phyloP scores from a whole-genome alignment of 2,797 vertebrate genomes.

The Myotis planiceps region DNA sequence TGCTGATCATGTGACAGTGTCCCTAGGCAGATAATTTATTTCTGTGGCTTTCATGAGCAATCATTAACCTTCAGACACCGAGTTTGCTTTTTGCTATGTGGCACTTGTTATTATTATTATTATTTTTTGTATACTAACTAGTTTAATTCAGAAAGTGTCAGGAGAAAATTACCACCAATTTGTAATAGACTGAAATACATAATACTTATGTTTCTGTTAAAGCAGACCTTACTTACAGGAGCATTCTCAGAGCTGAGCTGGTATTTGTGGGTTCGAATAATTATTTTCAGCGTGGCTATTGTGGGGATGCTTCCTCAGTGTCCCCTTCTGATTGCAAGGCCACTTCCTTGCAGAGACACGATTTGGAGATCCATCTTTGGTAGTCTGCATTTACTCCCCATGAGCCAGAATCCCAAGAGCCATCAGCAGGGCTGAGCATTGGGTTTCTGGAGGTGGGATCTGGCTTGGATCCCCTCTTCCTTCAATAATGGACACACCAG shows the following conservation, averaged over 20 bases:
- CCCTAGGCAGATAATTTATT: conserved; percentile 92
- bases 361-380: conserved; percentile 77
- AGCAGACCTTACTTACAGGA: conserved; percentile 83
- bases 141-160: conserved; percentile 89
- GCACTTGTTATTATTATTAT: conserved; percentile 85
- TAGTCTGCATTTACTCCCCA: conserved; percentile 13
- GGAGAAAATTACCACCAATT: conserved; percentile 90
- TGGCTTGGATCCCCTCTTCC: conserved; percentile 66
- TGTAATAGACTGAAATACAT: conserved; percentile 85
- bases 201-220: conserved; percentile 87
- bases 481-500: conserved; percentile 54
- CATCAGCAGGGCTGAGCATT: conserved; percentile 74
- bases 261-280: conserved; percentile 81
- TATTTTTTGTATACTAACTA: conserved; percentile 85
- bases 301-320: conserved; percentile 77
- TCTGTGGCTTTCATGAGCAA: conserved; percentile 92
- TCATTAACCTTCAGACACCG: conserved; percentile 91
- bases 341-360: conserved; percentile 62
- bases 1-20: conserved; percentile 91
- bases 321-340: conserved; percentile 77
- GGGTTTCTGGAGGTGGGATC: conserved; percentile 67
- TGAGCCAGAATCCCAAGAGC: conserved; percentile 11
- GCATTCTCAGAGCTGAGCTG: conserved; percentile 80
- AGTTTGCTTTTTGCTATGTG: conserved; percentile 89
- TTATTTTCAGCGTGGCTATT: conserved; percentile 81